These are phyloP conservation scores for Coremacera marginata DNA, from an alignment of 2,888 invertebrate genomes.

Conservation along the genomic window DNA sequence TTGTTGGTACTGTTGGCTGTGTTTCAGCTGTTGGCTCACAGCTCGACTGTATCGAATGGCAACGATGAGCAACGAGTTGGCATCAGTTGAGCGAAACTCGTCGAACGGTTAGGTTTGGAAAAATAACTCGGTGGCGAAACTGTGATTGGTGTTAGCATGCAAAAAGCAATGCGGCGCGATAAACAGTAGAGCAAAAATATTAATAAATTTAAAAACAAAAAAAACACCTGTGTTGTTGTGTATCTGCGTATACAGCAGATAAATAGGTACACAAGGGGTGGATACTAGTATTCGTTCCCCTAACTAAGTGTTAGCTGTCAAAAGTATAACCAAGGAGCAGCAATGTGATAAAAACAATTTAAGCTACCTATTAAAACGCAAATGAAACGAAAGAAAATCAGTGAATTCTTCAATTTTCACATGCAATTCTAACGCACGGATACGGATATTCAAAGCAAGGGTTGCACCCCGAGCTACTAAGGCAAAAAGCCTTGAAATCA, in stretches of 20 bases:
- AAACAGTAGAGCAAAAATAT: background rate
- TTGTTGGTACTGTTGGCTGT: constrained; percentile 7
- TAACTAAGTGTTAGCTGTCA: background rate
- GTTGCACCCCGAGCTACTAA: background rate
- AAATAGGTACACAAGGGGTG: constrained; percentile 1
- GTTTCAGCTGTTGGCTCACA: constrained; percentile 24
- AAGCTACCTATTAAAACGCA: background rate
- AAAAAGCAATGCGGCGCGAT: background rate
- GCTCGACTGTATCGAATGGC: background rate
- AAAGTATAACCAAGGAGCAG: background rate
- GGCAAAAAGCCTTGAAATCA: background rate
- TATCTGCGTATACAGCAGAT: constrained; percentile 4
- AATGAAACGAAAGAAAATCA: background rate
- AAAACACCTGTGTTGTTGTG: constrained; percentile 6
- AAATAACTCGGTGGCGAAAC: background rate
- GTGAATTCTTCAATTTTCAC: background rate
- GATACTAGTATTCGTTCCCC: background rate
- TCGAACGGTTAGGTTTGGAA: constrained; percentile 13
- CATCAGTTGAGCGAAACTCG: constrained; percentile 23
- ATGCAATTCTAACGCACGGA: background rate
- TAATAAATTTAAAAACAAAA: background rate
- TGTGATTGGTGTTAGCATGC: background rate
- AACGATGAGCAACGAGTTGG: background rate
- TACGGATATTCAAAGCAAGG: background rate
- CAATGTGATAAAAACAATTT: background rate